Evolutionary conservation across 2,797 vertebrate genomes (phyloP).

Genomic region (Ceyx erithaca): DNA sequence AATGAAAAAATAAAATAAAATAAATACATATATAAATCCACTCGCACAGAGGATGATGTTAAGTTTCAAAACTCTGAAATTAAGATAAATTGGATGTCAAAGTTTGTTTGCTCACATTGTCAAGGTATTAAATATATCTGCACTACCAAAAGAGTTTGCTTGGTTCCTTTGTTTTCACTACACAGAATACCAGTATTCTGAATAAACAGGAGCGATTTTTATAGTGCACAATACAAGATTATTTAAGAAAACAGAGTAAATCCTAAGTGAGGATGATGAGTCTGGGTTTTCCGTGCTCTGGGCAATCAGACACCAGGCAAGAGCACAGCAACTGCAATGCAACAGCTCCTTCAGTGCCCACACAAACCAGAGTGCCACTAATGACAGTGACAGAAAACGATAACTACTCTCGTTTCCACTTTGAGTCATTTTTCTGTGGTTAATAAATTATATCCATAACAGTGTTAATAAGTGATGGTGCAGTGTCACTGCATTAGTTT

Average conservation of each 20-base stretch:
- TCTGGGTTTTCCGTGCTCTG: background rate
- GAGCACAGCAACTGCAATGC: background rate
- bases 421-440: conserved; percentile 55
- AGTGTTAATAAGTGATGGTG: conserved; percentile 60
- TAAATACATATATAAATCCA: background rate
- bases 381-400: conserved; percentile 33
- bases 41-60: background rate
- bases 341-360: background rate
- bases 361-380: background rate
- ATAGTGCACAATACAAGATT: background rate
- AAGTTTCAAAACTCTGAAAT: background rate
- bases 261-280: background rate
- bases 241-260: background rate
- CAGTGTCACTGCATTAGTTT: conserved; percentile 23
- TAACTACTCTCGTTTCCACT: conserved; percentile 31
- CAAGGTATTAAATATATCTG: background rate
- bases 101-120: background rate
- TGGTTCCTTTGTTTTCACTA: background rate
- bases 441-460: conserved; percentile 67
- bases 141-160: background rate
- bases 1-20: background rate
- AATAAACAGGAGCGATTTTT: background rate
- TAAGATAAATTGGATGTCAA: background rate
- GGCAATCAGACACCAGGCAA: background rate
- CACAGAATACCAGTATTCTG: background rate